A percentile compares a stretch with the other conserved stretches of the same genome.
Evolutionary conservation across 2,888 invertebrate genomes (phyloP).

Genomic region (Hemaris fuciformis): DNA sequence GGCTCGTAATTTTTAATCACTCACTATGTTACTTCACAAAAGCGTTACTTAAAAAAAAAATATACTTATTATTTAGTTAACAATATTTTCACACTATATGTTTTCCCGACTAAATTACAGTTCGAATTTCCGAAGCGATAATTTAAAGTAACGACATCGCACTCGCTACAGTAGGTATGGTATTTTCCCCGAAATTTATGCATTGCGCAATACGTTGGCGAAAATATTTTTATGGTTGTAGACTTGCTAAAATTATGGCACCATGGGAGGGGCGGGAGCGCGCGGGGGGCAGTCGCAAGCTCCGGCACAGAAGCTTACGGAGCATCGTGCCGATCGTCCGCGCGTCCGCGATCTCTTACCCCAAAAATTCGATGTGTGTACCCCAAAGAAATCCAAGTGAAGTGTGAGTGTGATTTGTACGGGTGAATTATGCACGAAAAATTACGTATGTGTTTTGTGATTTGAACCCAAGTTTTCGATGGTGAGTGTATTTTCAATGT

Average conservation of each 20-base stretch:
- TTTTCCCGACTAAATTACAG: background rate
- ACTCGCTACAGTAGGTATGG: background rate
- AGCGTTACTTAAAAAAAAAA: no score
- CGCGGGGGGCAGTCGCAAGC: constrained; percentile 41
- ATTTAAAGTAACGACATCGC: background rate
- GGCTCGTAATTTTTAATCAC: no score
- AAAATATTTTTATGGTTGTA: constrained; percentile 69
- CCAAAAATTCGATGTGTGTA: background rate
- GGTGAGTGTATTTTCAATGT: background rate
- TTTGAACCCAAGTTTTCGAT: background rate
- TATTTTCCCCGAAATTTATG: constrained; percentile 38
- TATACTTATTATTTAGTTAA: no score
- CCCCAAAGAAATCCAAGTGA: background rate
- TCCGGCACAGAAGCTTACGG: constrained; percentile 53
- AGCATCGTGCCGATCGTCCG: constrained; percentile 31
- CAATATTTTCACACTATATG: background rate
- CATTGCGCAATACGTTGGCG: constrained; percentile 67
- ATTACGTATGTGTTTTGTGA: background rate
- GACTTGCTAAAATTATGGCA: constrained; percentile 52
- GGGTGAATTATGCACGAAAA: background rate
- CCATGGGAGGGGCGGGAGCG: constrained; percentile 36
- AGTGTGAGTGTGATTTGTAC: background rate
- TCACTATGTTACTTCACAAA: no score
- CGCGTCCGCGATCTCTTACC: background rate
- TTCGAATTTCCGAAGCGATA: background rate